Evolutionary conservation across 2,113 vertebrate genomes (phyloP), one percentile per base, ranked within the genome.

Genomic region (Hepsetus odoe): DNA sequence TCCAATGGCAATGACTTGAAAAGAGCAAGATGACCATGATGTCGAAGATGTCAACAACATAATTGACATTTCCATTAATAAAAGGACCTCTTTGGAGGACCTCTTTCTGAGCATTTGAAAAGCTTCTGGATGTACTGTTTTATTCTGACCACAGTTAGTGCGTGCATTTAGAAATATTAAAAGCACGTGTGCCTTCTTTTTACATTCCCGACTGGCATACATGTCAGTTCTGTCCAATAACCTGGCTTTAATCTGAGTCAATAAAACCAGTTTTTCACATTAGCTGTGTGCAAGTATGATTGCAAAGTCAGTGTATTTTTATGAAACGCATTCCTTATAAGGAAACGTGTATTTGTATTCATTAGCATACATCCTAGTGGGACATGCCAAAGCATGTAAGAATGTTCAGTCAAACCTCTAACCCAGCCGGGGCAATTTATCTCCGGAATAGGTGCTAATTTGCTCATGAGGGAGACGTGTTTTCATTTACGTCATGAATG

Each of bases 391-490:
- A 91, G 89, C 78, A 85, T 86, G 89, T 89, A 35, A 81, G 87
- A 89, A 86, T 91, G 90, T 91, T 92, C 88, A 90, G 88, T 89
- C 86, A 87, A 88, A 91, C 90, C 90, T 90, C 89, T 86, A 90
- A 90, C 90, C 80, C 91, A 91, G 88, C 88, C 83, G 90, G 90
- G 90, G 89, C 87, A 87, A 89, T 92, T 92, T 92, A 92, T 92
- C 90, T 90, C 90, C 86, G 91, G 83, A 91, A 91, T 89, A 90
- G 86, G 84, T 86, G 90, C 89, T 92, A 89, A 93, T 93, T 91
- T 91, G 89, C 91, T 91, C 85, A 88, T 86, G 85, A 89, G 88
- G 80, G 86, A 87, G 88, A 76, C 40, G 80, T 86, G 89, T 89
- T 91, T 90, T 87, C 85, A 91, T 92, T 91, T 91, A 88, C 90